Evolutionary conservation across 2,888 invertebrate species (phyloP).

Genomic region (Dicyrtoma fusca): DNA sequence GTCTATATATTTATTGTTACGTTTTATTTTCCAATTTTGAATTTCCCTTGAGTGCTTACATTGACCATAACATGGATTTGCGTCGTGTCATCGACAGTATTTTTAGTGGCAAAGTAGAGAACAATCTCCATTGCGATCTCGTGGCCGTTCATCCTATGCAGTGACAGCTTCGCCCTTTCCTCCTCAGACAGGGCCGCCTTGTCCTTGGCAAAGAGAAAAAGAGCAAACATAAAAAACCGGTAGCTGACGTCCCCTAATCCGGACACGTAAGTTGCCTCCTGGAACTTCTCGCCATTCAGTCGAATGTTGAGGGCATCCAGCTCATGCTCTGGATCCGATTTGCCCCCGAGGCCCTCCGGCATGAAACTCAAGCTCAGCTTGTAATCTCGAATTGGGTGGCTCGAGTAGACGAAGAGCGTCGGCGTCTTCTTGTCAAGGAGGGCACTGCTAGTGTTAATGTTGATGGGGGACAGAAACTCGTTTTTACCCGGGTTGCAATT

Average conservation of each 20-base stretch:
- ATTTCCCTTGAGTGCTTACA: background rate
- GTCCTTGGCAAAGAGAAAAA: slow-evolving; percentile 33
- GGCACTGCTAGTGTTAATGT: slow-evolving; percentile 26
- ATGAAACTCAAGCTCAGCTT: slow-evolving; percentile 6
- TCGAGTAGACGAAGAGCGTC: slow-evolving; percentile 32
- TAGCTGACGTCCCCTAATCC: slow-evolving; percentile 24
- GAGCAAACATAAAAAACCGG: slow-evolving; percentile 34
- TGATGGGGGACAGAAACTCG: slow-evolving; percentile 28
- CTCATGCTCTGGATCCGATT: background rate
- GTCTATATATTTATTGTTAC: background rate
- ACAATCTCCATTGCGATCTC: slow-evolving; percentile 42
- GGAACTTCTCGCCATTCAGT: background rate
- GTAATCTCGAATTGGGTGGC: slow-evolving; percentile 14
- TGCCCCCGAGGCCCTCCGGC: background rate
- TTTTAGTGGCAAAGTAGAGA: slow-evolving; percentile 25
- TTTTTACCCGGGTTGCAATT: slow-evolving; percentile 38
- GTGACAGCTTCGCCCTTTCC: background rate
- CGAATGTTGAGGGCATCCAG: background rate
- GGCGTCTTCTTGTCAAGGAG: background rate
- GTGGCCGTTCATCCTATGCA: slow-evolving; percentile 38
- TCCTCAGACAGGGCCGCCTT: background rate
- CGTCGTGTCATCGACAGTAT: slow-evolving; percentile 5
- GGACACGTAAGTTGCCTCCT: slow-evolving; percentile 34
- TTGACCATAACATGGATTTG: slow-evolving; percentile 45
- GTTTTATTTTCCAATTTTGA: background rate